Conservation (phyloP, 53 echinoderm and acorn worm species). For the Holothuria leucospilota region DNA sequence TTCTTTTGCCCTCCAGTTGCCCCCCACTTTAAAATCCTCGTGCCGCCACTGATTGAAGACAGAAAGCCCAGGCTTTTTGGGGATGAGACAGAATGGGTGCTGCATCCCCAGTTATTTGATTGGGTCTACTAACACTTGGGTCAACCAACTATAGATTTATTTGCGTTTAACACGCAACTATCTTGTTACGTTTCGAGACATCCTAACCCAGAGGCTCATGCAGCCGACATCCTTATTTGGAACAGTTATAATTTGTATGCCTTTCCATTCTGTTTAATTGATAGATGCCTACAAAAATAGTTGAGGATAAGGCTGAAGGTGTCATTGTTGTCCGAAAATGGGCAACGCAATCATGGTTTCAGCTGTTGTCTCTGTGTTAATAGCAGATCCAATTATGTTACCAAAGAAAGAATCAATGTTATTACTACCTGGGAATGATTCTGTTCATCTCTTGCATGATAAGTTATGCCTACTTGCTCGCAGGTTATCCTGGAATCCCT, state of each 20-base stretch:
- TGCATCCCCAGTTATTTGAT: too few species aligned
- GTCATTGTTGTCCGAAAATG: background rate
- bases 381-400: too few species aligned
- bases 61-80: too few species aligned
- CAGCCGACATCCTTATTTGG: conserved; percentile 62
- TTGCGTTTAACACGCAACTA: conserved; percentile 62
- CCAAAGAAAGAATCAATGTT: background rate
- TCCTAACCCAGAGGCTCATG: conserved; percentile 51
- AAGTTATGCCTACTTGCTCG: conserved; percentile 23
- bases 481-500: too few species aligned
- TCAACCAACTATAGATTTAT: conserved; percentile 47
- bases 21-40: too few species aligned
- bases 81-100: conserved; percentile 68
- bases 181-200: too few species aligned
- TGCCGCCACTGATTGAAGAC: too few species aligned
- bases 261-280: background rate
- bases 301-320: conserved; percentile 1
- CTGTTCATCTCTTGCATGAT: background rate
- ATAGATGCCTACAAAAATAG: background rate
- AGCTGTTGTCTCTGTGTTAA: background rate
- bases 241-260: background rate
- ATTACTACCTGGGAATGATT: background rate
- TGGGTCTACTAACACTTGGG: conserved; percentile 9
- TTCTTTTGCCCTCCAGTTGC: too few species aligned
- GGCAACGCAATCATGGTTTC: conserved; percentile 7